Evolutionary conservation across 1,140 invertebrate species (phyloP).

Genomic region (Zophobas atratus): DNA sequence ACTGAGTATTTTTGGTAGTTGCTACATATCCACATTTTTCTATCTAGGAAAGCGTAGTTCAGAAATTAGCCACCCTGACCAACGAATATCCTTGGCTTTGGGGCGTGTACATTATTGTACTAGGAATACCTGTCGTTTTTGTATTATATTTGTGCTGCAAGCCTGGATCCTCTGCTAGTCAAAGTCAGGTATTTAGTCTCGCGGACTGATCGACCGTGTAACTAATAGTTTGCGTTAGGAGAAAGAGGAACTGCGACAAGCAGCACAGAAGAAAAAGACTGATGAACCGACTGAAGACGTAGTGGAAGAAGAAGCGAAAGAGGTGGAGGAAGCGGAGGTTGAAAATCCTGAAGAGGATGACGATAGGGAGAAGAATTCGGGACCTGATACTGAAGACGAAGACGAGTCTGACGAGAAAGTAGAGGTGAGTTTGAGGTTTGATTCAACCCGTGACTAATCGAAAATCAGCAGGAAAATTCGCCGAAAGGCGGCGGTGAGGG

Average conservation of each 20-base stretch:
- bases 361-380: conserved; percentile 66
- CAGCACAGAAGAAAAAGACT: conserved; percentile 75
- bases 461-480: conserved; percentile 42
- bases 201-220: too few species aligned
- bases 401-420: conserved; percentile 65
- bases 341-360: conserved; percentile 64
- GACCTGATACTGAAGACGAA: conserved; percentile 66
- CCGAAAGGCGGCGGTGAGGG: conserved; percentile 65
- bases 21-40: conserved; percentile 54
- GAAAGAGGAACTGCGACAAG: conserved; percentile 62
- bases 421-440: conserved; percentile 57
- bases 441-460: not conserved
- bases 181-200: conserved; percentile 63
- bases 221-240: conserved; percentile 53
- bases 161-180: conserved; percentile 68
- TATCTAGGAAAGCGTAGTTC: conserved; percentile 85
- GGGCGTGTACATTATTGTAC: conserved; percentile 86
- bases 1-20: conserved; percentile 45
- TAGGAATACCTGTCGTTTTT: conserved; percentile 84
- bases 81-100: conserved; percentile 94
- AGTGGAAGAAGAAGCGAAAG: conserved; percentile 66
- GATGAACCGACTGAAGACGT: conserved; percentile 72
- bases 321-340: conserved; percentile 70
- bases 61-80: conserved; percentile 85
- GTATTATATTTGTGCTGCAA: conserved; percentile 88